Percentiles rank a stretch among this genome's conserved stretches.
Conservation (phyloP, 2,888 invertebrate species). For the Ferrisia virgata region DNA sequence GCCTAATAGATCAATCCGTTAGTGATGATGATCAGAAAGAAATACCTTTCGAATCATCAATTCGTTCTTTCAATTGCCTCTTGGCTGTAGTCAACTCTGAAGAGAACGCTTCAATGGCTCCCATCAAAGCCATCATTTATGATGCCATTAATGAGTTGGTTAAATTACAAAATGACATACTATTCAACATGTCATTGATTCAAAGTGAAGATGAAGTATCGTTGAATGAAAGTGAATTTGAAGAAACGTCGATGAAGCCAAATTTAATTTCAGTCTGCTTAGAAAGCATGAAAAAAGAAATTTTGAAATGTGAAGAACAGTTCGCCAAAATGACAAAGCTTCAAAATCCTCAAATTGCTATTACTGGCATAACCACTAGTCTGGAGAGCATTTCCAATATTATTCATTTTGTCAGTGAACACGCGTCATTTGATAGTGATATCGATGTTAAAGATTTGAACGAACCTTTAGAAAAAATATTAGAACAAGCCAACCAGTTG, state of each 20-base stretch:
- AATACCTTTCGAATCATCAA: conserved; percentile 47
- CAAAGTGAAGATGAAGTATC: conserved; percentile 39
- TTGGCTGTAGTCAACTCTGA: background rate
- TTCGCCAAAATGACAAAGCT: conserved; percentile 17
- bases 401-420: conserved; percentile 7
- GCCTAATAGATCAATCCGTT: conserved; percentile 47
- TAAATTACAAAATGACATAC: conserved; percentile 22
- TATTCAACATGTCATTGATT: conserved; percentile 39
- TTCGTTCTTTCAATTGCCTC: conserved; percentile 28
- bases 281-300: conserved; percentile 31
- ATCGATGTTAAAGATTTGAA: background rate
- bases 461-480: conserved; percentile 15
- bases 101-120: background rate
- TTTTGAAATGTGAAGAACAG: conserved; percentile 28
- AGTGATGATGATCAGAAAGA: conserved; percentile 47
- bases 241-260: conserved; percentile 22
- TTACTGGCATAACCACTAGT: background rate
- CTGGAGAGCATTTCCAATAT: conserved; percentile 34
- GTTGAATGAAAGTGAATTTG: conserved; percentile 35
- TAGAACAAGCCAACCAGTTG: conserved; percentile 2
- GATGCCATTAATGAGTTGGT: conserved; percentile 15
- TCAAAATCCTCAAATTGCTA: background rate
- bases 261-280: conserved; percentile 10
- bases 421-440: conserved; percentile 16
- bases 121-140: background rate